Percentiles rank a stretch among this genome's conserved stretches.
These are phyloP conservation scores for Murina feae DNA, from an alignment of 2,113 vertebrate genomes.

Conservation along the genomic window DNA sequence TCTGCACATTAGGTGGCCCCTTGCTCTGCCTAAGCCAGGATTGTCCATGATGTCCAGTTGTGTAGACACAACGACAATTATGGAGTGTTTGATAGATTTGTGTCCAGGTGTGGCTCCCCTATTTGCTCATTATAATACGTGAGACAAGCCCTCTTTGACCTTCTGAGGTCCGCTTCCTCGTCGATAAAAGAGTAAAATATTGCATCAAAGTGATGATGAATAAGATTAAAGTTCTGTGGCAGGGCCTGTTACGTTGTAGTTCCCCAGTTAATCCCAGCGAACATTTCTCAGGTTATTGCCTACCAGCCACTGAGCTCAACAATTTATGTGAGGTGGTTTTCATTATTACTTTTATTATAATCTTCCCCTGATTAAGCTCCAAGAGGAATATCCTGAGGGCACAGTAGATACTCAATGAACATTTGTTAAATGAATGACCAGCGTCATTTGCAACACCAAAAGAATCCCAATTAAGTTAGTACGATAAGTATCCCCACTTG, in stretches of 20 bases:
- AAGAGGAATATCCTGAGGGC: neutral
- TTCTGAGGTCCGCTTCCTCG: neutral
- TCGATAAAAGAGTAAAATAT: neutral
- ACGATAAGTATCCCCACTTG: neutral
- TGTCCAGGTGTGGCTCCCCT: neutral
- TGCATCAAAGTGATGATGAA: neutral
- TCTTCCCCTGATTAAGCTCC: neutral
- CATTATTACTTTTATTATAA: neutral
- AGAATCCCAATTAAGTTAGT: neutral
- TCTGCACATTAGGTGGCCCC: rapidly evolving
- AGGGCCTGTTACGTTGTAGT: rapidly evolving
- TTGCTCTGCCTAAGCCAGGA: neutral
- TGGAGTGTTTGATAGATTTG: no score
- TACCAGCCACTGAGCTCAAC: neutral
- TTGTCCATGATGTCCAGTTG: rapidly evolving
- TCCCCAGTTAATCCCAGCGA: neutral
- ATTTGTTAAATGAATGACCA: neutral
- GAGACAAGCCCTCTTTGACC: neutral
- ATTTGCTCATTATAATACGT: rapidly evolving
- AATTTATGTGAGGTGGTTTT: neutral
- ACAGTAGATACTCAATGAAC: neutral
- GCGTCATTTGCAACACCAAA: neutral
- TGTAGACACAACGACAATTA: rapidly evolving
- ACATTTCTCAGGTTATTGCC: neutral
- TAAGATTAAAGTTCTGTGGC: neutral